Conservation (phyloP, 2,888 invertebrate genomes). For the Hanleya hanleyi region DNA sequence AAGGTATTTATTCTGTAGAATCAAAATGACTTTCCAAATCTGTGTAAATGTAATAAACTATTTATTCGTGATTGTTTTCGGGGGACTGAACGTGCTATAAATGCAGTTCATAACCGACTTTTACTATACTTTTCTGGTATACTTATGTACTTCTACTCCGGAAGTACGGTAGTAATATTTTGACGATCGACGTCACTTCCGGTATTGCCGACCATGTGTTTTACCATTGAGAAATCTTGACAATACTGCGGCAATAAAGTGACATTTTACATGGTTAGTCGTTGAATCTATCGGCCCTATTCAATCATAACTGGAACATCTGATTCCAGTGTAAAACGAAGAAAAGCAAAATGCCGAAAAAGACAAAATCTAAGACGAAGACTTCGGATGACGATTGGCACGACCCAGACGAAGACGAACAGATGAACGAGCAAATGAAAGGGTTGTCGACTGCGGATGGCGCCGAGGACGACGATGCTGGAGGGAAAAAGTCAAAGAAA, state of each 20-base stretch:
- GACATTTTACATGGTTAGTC: background rate
- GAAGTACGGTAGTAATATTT: too few relatives aligned
- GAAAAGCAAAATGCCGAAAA: constrained; percentile 52
- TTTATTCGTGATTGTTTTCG: too few relatives aligned
- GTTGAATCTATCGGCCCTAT: background rate
- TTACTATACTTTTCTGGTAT: too few relatives aligned
- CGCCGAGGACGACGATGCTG: constrained; percentile 22
- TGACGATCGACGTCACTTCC: background rate
- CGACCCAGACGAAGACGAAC: constrained; percentile 47
- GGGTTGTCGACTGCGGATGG: constrained; percentile 41
- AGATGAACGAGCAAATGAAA: constrained; percentile 53
- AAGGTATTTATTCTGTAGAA: too few relatives aligned
- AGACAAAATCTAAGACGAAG: constrained; percentile 46
- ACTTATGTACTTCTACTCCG: too few relatives aligned
- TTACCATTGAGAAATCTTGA: constrained; percentile 17
- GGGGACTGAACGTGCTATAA: too few relatives aligned
- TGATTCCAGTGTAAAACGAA: background rate
- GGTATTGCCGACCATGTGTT: constrained; percentile 17
- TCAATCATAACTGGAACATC: background rate
- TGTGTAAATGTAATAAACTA: too few relatives aligned
- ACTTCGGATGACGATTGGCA: constrained; percentile 51
- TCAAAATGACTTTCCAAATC: too few relatives aligned
- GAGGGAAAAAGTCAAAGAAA: constrained; percentile 26
- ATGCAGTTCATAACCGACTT: too few relatives aligned
- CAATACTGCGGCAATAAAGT: constrained; percentile 11